Conservation (phyloP, 2,113 vertebrate genomes). For the Lampris megalopsis region DNA sequence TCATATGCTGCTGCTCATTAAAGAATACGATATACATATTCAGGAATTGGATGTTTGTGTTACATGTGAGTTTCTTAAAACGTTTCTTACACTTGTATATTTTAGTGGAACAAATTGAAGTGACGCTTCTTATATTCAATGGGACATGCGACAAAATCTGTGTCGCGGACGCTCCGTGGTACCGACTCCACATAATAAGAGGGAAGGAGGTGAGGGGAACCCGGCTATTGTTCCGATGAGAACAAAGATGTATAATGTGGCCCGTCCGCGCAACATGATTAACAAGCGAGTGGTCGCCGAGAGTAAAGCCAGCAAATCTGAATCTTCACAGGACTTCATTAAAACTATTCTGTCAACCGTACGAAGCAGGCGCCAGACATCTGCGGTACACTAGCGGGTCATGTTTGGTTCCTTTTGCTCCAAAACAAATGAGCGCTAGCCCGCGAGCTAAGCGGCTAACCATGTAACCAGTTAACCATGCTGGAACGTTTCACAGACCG, state of each 20-base stretch:
- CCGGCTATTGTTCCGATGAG: constrained; percentile 80
- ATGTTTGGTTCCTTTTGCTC: constrained; percentile 27
- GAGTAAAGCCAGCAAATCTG: background rate
- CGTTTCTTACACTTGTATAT: constrained; percentile 4
- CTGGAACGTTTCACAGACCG: background rate
- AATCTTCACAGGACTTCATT: too few species aligned
- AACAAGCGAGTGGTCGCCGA: background rate
- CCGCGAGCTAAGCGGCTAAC: background rate
- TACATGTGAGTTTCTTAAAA: too few species aligned
- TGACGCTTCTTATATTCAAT: constrained; percentile 39
- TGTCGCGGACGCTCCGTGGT: constrained; percentile 37
- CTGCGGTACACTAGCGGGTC: constrained; percentile 6
- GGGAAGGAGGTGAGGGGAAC: constrained; percentile 51
- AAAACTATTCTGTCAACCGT: too few species aligned
- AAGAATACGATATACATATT: too few species aligned
- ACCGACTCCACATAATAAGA: constrained; percentile 46
- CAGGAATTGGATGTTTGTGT: too few species aligned
- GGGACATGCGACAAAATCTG: constrained; percentile 56
- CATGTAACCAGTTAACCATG: background rate
- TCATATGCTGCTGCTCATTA: too few species aligned
- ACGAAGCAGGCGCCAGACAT: background rate
- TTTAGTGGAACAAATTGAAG: constrained; percentile 7
- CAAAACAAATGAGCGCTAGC: constrained; percentile 22
- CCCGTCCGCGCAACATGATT: constrained; percentile 11
- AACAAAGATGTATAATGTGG: constrained; percentile 82